Base-by-base conservation (phyloP, 2,888 invertebrate species). In the Serrognathus titanus region DNA sequence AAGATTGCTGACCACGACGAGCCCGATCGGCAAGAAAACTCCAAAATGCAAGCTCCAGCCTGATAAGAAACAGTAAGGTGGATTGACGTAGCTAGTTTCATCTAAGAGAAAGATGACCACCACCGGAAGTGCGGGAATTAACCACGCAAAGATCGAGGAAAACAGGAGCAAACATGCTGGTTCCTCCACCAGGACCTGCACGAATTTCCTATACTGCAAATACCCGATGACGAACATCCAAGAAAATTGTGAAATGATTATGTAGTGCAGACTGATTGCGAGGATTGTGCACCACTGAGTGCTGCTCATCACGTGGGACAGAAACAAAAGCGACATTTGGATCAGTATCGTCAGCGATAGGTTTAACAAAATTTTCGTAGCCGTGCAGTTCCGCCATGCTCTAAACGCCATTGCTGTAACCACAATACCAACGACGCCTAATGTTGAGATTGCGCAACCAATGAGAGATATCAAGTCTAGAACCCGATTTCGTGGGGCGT, bases 141-240 rank as follows among this genome's bases (percentile, higher is more conserved):
- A 81, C 85, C 86, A 87, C 4, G 84, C 82, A 60, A 85, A 82
- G 0, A 83, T 74, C 1, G 82, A 79, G 0, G 84, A 82, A 64
- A 84, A 81, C 50, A 84, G 66, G 51, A 85, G 73, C 67, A 85
- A 84, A 53, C 82, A 79, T 0, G 83, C 80, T 13, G 80, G 76
- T 37, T 80, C 81, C 38, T 81, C 77, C 0, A 82, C 80, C 55
- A 86, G 81, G 4, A 86, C 84, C 63, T 82, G 75, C 16, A 87
- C 86, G 60, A 86, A 78, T 51, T 83, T 78, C 38, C 83, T 75
- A 66, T 86, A 87, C 45, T 86, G 86, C 24, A 86, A 66, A 1
- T 84, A 77, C 2, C 85, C 86, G 40, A 40, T 40, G 40, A 40
- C 40, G 3, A 7, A 12, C 40, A 40, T 40, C 11, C 11, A 40